phyloP scores from a whole-genome alignment of 2,888 invertebrate genomes.

The Listrodromus nycthemerus region DNA sequence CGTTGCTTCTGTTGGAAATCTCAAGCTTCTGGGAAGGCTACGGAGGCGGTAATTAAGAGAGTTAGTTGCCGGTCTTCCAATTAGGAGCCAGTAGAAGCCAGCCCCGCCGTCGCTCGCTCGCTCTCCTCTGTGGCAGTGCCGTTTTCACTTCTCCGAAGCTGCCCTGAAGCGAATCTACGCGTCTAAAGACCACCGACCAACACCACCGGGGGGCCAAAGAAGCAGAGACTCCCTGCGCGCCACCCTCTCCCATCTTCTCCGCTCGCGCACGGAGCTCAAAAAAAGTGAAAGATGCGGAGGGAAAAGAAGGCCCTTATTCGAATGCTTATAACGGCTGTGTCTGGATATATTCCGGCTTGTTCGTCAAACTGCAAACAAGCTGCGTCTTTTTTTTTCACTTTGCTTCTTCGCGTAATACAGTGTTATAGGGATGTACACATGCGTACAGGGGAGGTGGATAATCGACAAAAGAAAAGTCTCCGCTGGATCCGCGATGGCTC shows the following conservation, averaged over 20 bases:
- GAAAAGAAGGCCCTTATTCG: conserved; percentile 49
- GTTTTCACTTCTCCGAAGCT: conserved; percentile 68
- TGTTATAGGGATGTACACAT: conserved; percentile 19
- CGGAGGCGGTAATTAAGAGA: conserved; percentile 86
- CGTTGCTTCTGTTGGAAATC: conserved; percentile 9
- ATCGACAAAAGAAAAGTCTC: conserved; percentile 54
- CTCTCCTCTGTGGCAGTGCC: conserved; percentile 32
- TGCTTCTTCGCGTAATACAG: neutral
- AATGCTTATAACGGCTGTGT: conserved; percentile 39
- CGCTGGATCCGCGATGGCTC: conserved; percentile 27
- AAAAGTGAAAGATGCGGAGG: conserved; percentile 40
- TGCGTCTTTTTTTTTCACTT: neutral
- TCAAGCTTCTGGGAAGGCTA: conserved; percentile 75
- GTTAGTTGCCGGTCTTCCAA: conserved; percentile 85
- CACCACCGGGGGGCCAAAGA: conserved; percentile 56
- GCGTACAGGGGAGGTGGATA: conserved; percentile 6
- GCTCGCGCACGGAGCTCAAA: conserved; percentile 35
- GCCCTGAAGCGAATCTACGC: conserved; percentile 76
- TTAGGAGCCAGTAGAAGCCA: conserved; percentile 82
- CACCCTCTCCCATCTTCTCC: conserved; percentile 1
- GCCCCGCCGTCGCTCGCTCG: conserved; percentile 68
- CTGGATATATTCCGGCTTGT: conserved; percentile 46
- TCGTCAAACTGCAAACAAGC: conserved; percentile 47
- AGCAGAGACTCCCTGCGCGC: neutral
- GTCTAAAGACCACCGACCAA: conserved; percentile 76